Evolutionary conservation across 2,888 invertebrate species (phyloP).

Genomic region (Laothoe populi): DNA sequence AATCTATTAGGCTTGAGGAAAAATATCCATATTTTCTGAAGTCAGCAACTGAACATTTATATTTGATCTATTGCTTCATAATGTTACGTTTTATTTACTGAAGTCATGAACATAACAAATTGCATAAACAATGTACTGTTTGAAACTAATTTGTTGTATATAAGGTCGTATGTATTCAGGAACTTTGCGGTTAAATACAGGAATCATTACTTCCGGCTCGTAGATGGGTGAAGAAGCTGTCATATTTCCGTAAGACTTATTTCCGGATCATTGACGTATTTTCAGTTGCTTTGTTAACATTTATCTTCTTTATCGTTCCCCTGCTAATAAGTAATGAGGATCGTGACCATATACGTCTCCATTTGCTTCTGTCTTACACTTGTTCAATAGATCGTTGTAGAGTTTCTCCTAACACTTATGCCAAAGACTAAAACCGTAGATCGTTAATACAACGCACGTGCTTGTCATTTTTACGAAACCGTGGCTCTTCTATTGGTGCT

Average conservation of each 20-base stretch:
- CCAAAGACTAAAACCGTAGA: no score
- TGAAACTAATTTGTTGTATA: background rate
- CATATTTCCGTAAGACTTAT: background rate
- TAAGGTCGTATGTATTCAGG: background rate
- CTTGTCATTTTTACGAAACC: no score
- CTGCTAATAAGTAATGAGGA: no score
- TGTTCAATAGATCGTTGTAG: no score
- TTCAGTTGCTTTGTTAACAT: background rate
- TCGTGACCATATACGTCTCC: no score
- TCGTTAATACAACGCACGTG: no score
- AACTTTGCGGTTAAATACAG: background rate
- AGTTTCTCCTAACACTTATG: no score
- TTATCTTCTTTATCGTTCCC: no score
- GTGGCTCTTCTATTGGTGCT: no score
- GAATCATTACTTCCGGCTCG: background rate
- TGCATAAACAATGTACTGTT: slow-evolving; percentile 10
- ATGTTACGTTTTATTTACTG: slow-evolving; percentile 2
- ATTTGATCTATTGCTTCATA: background rate
- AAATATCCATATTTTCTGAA: background rate
- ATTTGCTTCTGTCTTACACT: no score
- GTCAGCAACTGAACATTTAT: background rate
- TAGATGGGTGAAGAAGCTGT: background rate
- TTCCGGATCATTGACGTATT: background rate
- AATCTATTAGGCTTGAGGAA: background rate
- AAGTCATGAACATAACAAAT: background rate